These are phyloP conservation scores for Thryonomys swinderianus DNA, from an alignment of 2,113 vertebrate genomes.

Conservation along the genomic window DNA sequence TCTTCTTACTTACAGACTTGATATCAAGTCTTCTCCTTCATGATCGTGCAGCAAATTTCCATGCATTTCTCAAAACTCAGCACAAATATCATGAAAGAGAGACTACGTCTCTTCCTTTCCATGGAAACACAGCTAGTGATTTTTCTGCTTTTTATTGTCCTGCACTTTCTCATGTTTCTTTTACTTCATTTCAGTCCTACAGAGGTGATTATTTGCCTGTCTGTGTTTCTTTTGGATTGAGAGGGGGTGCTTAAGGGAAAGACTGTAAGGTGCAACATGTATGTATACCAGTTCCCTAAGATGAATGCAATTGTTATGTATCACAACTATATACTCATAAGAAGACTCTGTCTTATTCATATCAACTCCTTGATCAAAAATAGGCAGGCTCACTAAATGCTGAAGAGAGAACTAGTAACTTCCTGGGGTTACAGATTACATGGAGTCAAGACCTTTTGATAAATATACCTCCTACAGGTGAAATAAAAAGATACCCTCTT, in stretches of 20 bases:
- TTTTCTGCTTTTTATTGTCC: slow-evolving; percentile 15
- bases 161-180: neutral
- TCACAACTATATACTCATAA: neutral
- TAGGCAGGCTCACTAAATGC: neutral
- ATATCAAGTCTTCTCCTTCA: neutral
- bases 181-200: neutral
- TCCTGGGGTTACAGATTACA: neutral
- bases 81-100: neutral
- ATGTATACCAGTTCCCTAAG: neutral
- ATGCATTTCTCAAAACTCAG: neutral
- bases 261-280: neutral
- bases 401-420: neutral
- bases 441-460: neutral
- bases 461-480: neutral
- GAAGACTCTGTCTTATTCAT: neutral
- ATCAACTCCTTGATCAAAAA: neutral
- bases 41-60: neutral
- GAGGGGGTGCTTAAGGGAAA: neutral
- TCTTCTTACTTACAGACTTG: neutral
- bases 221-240: neutral
- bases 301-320: neutral
- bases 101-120: neutral
- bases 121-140: neutral
- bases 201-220: neutral
- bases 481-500: neutral